Evolutionary conservation across 2,888 invertebrate genomes (phyloP).

Genomic region (Hydrotaea diabolus): DNA sequence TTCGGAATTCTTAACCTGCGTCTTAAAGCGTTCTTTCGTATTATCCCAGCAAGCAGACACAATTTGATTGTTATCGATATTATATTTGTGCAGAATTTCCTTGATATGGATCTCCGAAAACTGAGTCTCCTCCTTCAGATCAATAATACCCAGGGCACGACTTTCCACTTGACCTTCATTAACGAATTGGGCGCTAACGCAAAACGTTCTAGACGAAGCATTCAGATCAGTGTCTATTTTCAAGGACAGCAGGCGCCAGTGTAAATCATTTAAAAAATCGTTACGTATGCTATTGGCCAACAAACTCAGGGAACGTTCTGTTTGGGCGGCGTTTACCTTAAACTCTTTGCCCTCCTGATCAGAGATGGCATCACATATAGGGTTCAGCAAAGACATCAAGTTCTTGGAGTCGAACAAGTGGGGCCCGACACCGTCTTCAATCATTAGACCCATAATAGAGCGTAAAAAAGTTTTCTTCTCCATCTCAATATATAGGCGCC

Average conservation of each 20-base stretch:
- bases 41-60: conserved; percentile 50
- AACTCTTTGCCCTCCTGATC: conserved; percentile 37
- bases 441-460: conserved; percentile 44
- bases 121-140: background rate
- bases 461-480: conserved; percentile 35
- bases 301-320: conserved; percentile 26
- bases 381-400: conserved; percentile 22
- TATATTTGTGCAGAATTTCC: conserved; percentile 48
- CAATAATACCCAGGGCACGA: conserved; percentile 43
- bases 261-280: conserved; percentile 49
- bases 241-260: conserved; percentile 53
- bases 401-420: conserved; percentile 39
- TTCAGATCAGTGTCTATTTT: conserved; percentile 53
- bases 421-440: conserved; percentile 50
- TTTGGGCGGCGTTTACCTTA: background rate
- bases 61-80: conserved; percentile 58
- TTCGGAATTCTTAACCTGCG: conserved; percentile 29
- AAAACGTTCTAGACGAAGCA: conserved; percentile 23
- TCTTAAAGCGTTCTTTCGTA: conserved; percentile 5
- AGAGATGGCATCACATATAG: conserved; percentile 45
- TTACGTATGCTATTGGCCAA: conserved; percentile 37
- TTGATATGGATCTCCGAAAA: conserved; percentile 45
- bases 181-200: conserved; percentile 42
- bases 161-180: conserved; percentile 37
- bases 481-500: conserved; percentile 28